phyloP scores from a whole-genome alignment of 1,140 invertebrate species.

The Musca vetustissima region DNA sequence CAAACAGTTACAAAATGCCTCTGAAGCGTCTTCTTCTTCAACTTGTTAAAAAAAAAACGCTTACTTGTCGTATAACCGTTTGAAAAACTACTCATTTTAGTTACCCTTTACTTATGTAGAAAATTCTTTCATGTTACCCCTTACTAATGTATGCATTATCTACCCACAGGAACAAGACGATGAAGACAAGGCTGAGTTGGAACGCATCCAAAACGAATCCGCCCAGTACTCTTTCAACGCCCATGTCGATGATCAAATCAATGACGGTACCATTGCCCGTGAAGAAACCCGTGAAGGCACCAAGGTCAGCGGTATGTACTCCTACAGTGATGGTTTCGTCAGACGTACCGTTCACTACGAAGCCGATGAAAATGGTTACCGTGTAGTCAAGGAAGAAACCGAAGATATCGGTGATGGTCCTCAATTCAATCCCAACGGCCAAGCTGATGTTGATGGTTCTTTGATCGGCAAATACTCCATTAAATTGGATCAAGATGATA shows the following conservation, averaged over 20 bases:
- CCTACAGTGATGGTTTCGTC: conserved; percentile 62
- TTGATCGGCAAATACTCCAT: conserved; percentile 54
- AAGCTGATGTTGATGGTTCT: conserved; percentile 56
- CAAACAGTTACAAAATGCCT: too few species aligned
- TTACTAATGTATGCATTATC: too few species aligned
- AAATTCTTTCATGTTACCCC: too few species aligned
- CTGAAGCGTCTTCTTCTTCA: too few species aligned
- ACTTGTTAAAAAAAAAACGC: too few species aligned
- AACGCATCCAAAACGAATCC: conserved; percentile 41
- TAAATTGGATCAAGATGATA: conserved; percentile 39
- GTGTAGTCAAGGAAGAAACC: conserved; percentile 58
- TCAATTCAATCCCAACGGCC: conserved; percentile 55
- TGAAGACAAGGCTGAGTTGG: conserved; percentile 30
- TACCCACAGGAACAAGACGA: conserved; percentile 20
- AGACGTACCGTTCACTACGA: conserved; percentile 60
- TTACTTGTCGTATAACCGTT: too few species aligned
- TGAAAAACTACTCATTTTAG: too few species aligned
- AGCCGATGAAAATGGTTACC: conserved; percentile 63
- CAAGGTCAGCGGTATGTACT: conserved; percentile 59
- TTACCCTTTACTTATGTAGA: too few species aligned
- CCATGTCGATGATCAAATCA: conserved; percentile 59
- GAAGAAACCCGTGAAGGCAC: conserved; percentile 59
- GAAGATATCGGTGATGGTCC: conserved; percentile 59
- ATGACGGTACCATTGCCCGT: conserved; percentile 57
- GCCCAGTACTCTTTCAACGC: conserved; percentile 59